Evolutionary conservation across 2,113 vertebrate genomes (phyloP).

Genomic region (Physeter macrocephalus): DNA sequence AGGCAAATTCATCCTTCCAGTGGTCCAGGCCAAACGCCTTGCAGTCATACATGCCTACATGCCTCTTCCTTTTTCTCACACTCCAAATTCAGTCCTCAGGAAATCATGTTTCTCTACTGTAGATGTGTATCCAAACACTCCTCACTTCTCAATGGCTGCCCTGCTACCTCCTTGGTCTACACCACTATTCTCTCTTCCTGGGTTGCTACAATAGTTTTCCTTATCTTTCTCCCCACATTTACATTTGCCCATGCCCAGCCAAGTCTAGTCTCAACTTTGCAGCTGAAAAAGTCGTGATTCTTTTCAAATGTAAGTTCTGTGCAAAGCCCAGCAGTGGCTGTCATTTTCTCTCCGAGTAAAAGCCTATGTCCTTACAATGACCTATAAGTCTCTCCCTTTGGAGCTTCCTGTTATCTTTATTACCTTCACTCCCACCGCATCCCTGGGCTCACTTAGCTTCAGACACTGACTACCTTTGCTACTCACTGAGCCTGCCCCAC

Average conservation of each 20-base stretch:
- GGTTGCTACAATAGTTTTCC: too few relatives aligned
- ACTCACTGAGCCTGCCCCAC: not conserved
- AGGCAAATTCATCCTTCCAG: not conserved
- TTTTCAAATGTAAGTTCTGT: not conserved
- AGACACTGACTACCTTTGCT: not conserved
- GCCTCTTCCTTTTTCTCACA: not conserved
- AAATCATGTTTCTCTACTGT: not conserved
- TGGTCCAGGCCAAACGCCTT: not conserved
- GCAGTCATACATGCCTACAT: not conserved
- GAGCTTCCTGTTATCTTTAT: not conserved
- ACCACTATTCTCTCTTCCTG: too few relatives aligned
- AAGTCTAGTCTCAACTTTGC: not conserved
- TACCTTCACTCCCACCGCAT: not conserved
- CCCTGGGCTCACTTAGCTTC: not conserved
- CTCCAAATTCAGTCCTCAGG: not conserved
- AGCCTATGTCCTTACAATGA: not conserved
- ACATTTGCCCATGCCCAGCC: too few relatives aligned
- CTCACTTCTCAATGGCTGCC: not conserved
- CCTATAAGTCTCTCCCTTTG: not conserved
- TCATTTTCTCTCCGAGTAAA: not conserved
- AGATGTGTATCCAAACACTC: not conserved
- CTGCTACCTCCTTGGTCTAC: not conserved
- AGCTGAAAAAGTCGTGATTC: not conserved
- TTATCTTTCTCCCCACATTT: not conserved
- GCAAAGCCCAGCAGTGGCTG: not conserved